Percentiles rank a stretch among this genome's conserved stretches.
Conservation (phyloP, 2,113 vertebrate genomes). For the Mesocricetus auratus region DNA sequence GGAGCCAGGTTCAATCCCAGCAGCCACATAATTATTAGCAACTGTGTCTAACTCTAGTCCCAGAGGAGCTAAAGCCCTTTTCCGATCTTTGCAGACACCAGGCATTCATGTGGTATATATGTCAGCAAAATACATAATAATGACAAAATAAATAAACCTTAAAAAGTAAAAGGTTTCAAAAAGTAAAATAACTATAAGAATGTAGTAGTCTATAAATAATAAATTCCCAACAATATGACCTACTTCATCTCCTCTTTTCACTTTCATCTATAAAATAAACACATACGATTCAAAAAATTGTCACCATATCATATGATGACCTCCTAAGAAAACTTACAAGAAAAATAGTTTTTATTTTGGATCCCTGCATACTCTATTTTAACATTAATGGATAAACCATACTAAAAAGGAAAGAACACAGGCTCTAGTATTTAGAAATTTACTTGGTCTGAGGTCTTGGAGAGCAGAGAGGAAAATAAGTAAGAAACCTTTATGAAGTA, state of each 20-base stretch:
- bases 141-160: not conserved
- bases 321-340: constrained; percentile 54
- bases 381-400: constrained; percentile 19
- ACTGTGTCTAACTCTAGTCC: not conserved
- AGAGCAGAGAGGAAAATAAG: constrained; percentile 36
- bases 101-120: not conserved
- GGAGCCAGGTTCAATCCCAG: not conserved
- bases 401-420: constrained; percentile 16
- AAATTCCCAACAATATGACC: not conserved
- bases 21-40: not conserved
- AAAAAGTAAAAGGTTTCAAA: not conserved
- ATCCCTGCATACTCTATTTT: constrained; percentile 24
- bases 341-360: not conserved
- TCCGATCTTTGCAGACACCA: not conserved
- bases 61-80: not conserved
- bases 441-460: constrained; percentile 30
- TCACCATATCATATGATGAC: constrained; percentile 5
- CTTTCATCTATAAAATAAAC: constrained; percentile 43
- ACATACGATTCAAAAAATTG: constrained; percentile 51
- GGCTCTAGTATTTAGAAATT: constrained; percentile 42
- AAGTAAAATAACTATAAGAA: not conserved
- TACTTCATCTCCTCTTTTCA: constrained; percentile 43
- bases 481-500: not conserved
- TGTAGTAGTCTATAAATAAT: not conserved
- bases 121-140: not conserved